Evolutionary conservation across 2,797 vertebrate genomes (phyloP).

Genomic region (Amniataba percoides): DNA sequence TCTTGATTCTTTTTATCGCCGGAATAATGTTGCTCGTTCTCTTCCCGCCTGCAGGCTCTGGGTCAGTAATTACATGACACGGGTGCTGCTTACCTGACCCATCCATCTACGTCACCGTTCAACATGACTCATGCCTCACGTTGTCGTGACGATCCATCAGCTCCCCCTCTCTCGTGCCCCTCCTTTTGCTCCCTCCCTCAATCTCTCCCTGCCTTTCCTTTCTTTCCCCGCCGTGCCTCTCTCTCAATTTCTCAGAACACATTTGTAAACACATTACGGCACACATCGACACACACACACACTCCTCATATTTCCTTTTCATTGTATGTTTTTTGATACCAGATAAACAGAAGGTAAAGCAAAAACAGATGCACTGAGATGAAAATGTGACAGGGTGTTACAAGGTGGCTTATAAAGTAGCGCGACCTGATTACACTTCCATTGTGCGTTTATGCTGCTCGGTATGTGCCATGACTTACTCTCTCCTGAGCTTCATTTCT

Average conservation of each 20-base stretch:
- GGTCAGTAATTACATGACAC: slow-evolving; percentile 39
- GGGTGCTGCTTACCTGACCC: slow-evolving; percentile 58
- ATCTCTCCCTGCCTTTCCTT: slow-evolving; percentile 14
- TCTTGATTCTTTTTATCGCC: slow-evolving; percentile 22
- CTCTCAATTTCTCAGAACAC: slow-evolving; percentile 35
- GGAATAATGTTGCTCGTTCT: slow-evolving; percentile 7
- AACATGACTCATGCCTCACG: slow-evolving; percentile 70
- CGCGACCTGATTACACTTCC: slow-evolving; percentile 68
- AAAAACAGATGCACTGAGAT: slow-evolving; percentile 13
- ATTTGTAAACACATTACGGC: slow-evolving; percentile 29
- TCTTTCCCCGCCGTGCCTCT: background rate
- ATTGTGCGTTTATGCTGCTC: slow-evolving; percentile 27
- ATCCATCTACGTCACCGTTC: slow-evolving; percentile 54
- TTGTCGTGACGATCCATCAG: slow-evolving; percentile 56
- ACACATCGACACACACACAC: slow-evolving; percentile 3
- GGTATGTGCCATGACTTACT: slow-evolving; percentile 39
- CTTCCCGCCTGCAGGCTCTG: slow-evolving; percentile 23
- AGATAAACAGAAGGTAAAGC: background rate
- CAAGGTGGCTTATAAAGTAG: slow-evolving; percentile 30
- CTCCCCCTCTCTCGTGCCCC: slow-evolving; percentile 32
- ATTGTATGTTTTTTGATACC: slow-evolving; percentile 11
- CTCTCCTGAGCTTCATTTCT: slow-evolving; percentile 55
- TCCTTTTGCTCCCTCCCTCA: slow-evolving; percentile 24
- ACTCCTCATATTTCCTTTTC: slow-evolving; percentile 5
- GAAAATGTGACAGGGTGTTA: slow-evolving; percentile 7